Base-by-base conservation (phyloP, 2,888 invertebrate species). In the Drosophila mettleri region DNA sequence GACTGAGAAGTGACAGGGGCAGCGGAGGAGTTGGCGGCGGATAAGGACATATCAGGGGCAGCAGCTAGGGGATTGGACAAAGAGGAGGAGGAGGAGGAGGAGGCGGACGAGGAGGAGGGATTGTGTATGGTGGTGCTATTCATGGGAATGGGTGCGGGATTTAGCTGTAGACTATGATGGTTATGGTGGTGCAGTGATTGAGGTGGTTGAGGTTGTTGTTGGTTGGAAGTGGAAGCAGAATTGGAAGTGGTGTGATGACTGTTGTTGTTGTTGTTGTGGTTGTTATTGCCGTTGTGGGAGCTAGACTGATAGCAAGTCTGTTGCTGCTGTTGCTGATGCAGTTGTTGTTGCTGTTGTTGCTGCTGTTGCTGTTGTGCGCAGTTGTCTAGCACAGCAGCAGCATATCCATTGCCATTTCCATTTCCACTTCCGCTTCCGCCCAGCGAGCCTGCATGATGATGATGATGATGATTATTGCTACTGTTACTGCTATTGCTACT, bases 171-270 rank as follows among this genome's bases (percentile, higher is more conserved):
- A 62, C 64, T 73, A 69, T 79, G 80, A 61, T 75, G 74, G 63
- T 74, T 70, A 74, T 75, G 74, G 41, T 70, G 74, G 53, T 74
- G 60, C 54, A 61, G 78, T 62, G 68, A 72, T 73, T 74, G 80
- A 60, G 68, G 73, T 73, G 73, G 74, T 73, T 74, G 80, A 60
- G 68, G 73, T 73, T 70, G 74, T 85, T 85, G 84, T 80, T 90
- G 88, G 78, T 80, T 90, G 90, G 90, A 90, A 89, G 89, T 90
- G 89, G 90, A 89, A 90, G 90, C 82, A 87, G 90, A 90, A 90
- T 89, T 90, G 88, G 88, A 88, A 82, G 78, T 80, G 79, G 79
- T 80, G 62, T 76, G 76, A 51, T 76, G 75, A 76, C 61, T 75
- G 70, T 65, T 71, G 69, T 65, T 80, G 77, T 66, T 80, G 68